These are phyloP conservation scores for Panagrolaimus sp. DNA, from an alignment of 1,140 invertebrate species.

Conservation along the genomic window DNA sequence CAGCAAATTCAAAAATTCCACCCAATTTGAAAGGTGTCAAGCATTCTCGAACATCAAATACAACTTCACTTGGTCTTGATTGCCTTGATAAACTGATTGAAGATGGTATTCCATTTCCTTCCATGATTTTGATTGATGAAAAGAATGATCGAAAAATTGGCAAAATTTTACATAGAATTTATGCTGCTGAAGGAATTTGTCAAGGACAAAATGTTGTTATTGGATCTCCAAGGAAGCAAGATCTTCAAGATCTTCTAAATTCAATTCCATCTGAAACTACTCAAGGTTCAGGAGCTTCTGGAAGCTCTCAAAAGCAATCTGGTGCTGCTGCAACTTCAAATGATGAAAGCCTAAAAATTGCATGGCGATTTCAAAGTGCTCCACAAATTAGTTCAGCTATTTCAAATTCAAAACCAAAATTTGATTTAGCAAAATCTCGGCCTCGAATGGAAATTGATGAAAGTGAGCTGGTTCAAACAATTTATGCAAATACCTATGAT, in stretches of 20 bases:
- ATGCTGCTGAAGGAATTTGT: background rate
- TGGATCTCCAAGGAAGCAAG: background rate
- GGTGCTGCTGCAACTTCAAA: background rate
- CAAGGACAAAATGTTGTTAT: background rate
- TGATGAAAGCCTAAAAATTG: slow-evolving; percentile 5
- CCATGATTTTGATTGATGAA: background rate
- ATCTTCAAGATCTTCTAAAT: background rate
- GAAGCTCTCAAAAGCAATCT: no score
- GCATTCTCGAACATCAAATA: background rate
- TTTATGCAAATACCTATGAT: background rate
- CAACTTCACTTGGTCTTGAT: background rate
- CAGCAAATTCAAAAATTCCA: background rate
- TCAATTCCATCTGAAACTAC: background rate
- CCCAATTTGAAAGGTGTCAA: background rate
- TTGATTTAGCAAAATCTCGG: slow-evolving; percentile 5
- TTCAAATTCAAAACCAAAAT: background rate
- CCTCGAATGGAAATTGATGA: background rate
- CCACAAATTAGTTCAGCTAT: background rate
- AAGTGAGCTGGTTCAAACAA: background rate
- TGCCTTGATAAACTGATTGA: background rate
- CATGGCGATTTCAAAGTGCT: slow-evolving; percentile 10
- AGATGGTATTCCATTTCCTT: slow-evolving; percentile 8
- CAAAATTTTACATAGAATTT: background rate
- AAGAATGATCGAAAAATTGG: background rate
- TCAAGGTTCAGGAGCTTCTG: background rate